Base-by-base conservation (phyloP, 2,888 invertebrate species). In the Cryptus viduatorius region DNA sequence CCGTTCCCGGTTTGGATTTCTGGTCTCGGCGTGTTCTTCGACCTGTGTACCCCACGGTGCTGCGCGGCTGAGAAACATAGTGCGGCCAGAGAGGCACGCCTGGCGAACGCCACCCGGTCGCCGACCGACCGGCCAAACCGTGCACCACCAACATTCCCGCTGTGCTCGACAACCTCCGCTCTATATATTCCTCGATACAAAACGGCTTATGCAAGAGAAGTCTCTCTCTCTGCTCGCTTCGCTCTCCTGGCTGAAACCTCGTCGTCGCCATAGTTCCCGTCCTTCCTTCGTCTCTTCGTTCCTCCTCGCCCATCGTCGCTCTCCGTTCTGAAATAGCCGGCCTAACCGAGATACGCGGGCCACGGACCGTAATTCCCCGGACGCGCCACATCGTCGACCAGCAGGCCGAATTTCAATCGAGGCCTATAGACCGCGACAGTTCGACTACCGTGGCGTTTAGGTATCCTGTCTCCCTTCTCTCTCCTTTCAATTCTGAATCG, bases 251-350 rank as follows among this genome's bases (percentile, higher is more conserved):
- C 72, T 24, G 53, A 10, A 29, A 31, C 46, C 68, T 24, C 68
- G 68, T 4, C 56, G 56, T 69, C 50, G 50, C 68, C 68, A 61
- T 75, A 44, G 46, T 64, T 50, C 19, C 46, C 61, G 14, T 61
- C 31, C 56, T 56, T 46, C 80, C 44, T 19, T 37, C 16, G 16
- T 31, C 46, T 44, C 53, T 12, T 16, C 50, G 50, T 31, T 61
- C 64, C 31, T 68, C 16, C 31, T 19, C 65, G 31, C 77, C 68
- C 67, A 68, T 29, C 64, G 65, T 69, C 68, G 64, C 69, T 64
- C 79, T 84, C 78, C 73, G 69, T 67, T 88, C 86, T 82, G 86
- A 89, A 89, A 89, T 89, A 89, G 89, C 87, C 87, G 85, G 86
- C 86, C 87, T 85, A 87, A 82, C 83, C 86, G 86, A 85, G 86